Conservation (phyloP, 2,113 vertebrate species). For the Lophochroa leadbeateri region DNA sequence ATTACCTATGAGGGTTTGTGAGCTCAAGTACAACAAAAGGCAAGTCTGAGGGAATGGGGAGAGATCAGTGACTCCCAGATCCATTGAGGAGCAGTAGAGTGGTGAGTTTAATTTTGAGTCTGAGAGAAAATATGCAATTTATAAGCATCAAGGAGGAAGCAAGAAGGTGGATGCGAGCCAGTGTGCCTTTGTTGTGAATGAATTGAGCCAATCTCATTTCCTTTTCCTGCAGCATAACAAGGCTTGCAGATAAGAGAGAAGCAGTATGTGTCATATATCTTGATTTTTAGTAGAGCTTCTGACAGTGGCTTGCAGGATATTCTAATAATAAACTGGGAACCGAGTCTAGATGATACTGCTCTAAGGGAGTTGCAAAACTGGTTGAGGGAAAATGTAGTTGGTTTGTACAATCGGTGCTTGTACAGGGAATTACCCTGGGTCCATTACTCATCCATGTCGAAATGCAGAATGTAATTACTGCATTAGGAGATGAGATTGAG, state of each 20-base stretch:
- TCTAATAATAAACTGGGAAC: constrained; percentile 46
- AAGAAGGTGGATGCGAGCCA: background rate
- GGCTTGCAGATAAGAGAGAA: constrained; percentile 11
- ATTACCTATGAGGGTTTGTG: background rate
- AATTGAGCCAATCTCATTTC: constrained; percentile 37
- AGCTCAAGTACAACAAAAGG: background rate
- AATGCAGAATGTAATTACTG: background rate
- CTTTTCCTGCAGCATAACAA: constrained; percentile 10
- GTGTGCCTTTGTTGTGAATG: background rate
- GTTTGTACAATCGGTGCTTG: background rate
- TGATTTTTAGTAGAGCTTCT: constrained; percentile 30
- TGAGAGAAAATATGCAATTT: constrained; percentile 14
- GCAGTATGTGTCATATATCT: background rate
- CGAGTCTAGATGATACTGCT: background rate
- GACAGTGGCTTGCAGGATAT: constrained; percentile 2
- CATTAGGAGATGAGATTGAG: background rate
- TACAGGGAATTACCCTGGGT: background rate
- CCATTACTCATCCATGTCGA: background rate
- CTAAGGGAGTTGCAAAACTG: constrained; percentile 3
- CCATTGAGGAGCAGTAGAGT: background rate
- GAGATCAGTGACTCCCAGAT: background rate
- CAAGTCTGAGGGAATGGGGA: background rate
- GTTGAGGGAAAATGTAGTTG: background rate
- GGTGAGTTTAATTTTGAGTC: background rate
- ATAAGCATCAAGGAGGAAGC: constrained; percentile 4